phyloP scores from a whole-genome alignment of 2,888 invertebrate genomes.

The Limnephilus auricula region DNA sequence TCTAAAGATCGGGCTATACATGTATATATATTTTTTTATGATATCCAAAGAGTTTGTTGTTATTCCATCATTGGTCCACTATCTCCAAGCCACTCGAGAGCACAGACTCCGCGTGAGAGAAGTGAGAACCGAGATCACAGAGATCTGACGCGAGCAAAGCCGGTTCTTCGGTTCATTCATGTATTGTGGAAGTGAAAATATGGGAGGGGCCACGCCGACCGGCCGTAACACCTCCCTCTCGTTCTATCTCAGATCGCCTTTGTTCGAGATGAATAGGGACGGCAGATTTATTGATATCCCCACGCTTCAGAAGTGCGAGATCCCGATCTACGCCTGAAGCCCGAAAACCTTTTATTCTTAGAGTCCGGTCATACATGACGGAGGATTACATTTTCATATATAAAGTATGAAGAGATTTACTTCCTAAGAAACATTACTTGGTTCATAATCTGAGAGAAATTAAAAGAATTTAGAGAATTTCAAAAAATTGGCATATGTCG shows the following conservation, averaged over 20 bases:
- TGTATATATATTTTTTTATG: too few relatives aligned
- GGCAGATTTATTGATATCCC: constrained; percentile 60
- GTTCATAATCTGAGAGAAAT: neutral
- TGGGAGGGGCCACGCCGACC: constrained; percentile 60
- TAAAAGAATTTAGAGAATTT: neutral
- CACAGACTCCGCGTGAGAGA: neutral
- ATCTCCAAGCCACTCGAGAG: neutral
- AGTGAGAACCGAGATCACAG: neutral
- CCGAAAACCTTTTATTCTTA: constrained; percentile 25
- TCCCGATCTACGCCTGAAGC: constrained; percentile 43
- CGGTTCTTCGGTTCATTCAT: constrained; percentile 47
- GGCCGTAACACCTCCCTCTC: constrained; percentile 62
- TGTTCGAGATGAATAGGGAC: constrained; percentile 59
- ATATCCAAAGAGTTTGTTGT: neutral
- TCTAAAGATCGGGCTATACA: too few relatives aligned
- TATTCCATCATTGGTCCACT: neutral
- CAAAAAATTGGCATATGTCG: too few relatives aligned
- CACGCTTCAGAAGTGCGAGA: constrained; percentile 52
- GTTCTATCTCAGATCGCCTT: constrained; percentile 57
- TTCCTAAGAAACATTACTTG: too few relatives aligned
- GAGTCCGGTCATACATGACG: neutral
- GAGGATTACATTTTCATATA: neutral
- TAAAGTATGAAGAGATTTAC: neutral
- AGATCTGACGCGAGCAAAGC: constrained; percentile 17
- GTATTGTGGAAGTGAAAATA: constrained; percentile 52